Evolutionary conservation across 2,888 invertebrate species (phyloP).

Genomic region (Trissonchulus latispiculum): DNA sequence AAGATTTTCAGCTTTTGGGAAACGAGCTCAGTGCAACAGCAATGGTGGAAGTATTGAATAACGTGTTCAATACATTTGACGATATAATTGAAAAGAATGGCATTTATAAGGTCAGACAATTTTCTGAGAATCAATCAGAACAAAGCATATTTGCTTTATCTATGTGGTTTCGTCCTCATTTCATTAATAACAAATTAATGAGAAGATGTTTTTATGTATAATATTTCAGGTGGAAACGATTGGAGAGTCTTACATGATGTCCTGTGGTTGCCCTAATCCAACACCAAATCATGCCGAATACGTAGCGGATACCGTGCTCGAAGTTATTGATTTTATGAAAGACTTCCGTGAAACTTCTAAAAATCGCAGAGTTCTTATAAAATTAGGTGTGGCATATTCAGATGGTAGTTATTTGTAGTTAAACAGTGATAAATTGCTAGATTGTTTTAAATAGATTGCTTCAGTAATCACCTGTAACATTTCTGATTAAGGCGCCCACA

Average conservation of each 20-base stretch:
- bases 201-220: too few species aligned
- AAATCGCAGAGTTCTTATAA: neutral
- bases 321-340: constrained; percentile 29
- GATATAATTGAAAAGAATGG: constrained; percentile 1
- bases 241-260: constrained; percentile 35
- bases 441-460: too few species aligned
- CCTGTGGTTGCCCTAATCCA: constrained; percentile 32
- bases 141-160: too few species aligned
- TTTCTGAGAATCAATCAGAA: neutral
- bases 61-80: constrained; percentile 1
- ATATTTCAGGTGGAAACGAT: constrained; percentile 33
- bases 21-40: neutral
- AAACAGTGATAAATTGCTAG: too few species aligned
- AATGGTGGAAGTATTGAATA: constrained; percentile 1
- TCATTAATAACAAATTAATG: too few species aligned
- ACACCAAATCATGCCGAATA: constrained; percentile 27
- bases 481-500: too few species aligned
- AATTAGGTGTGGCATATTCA: constrained; percentile 8
- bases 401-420: too few species aligned
- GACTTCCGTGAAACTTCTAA: constrained; percentile 5
- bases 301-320: constrained; percentile 32
- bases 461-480: too few species aligned
- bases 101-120: constrained; percentile 10
- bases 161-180: too few species aligned
- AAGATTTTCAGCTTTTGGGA: neutral